phyloP scores from a whole-genome alignment of 2,113 vertebrate genomes.

The Daboia siamensis region DNA sequence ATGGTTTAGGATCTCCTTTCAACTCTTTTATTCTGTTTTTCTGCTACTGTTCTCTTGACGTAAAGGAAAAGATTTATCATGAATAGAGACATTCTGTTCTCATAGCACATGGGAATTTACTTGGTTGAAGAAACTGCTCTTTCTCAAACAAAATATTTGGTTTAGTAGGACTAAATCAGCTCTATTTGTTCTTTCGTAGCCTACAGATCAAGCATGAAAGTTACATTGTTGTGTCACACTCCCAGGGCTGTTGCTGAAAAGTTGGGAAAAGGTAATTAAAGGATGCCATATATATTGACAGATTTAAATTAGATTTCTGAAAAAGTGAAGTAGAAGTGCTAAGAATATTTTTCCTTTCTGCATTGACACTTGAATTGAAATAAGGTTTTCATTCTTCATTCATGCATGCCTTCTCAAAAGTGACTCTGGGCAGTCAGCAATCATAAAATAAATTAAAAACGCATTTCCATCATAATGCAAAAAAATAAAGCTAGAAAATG shows the following conservation, averaged over 20 bases:
- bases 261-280: neutral
- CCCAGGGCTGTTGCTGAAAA: neutral
- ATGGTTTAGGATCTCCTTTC: neutral
- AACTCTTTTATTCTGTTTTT: neutral
- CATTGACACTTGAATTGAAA: neutral
- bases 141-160: neutral
- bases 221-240: neutral
- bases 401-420: neutral
- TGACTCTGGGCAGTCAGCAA: neutral
- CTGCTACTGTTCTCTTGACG: neutral
- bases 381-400: neutral
- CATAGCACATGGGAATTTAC: neutral
- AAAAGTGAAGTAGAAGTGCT: neutral
- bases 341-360: neutral
- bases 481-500: neutral
- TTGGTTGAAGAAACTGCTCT: neutral
- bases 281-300: neutral
- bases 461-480: neutral
- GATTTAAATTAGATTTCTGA: neutral
- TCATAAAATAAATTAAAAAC: neutral
- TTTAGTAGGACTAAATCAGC: neutral
- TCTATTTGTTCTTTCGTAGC: neutral
- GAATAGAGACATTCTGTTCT: neutral
- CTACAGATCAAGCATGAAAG: neutral
- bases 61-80: neutral